Base-by-base conservation (phyloP, 30 jellyfish, hydroid and myxozoan genomes). In the Nemopilema nomurai region DNA sequence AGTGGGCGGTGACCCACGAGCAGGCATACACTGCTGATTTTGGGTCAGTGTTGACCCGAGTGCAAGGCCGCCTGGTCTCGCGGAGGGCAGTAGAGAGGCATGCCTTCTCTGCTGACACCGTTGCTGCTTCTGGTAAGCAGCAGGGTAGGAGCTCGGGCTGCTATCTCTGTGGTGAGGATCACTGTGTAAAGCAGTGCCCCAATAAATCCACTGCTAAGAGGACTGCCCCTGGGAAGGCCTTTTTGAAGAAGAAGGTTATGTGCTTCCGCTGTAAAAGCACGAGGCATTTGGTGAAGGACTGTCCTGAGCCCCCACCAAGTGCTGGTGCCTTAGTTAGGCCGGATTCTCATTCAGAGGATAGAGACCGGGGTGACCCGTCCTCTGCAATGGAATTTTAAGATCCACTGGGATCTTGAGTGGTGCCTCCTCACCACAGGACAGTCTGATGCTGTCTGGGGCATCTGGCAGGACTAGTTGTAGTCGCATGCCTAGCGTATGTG, bases 1-100 rank as follows among this genome's bases (percentile, higher is more conserved):
- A 67, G 77, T 67, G 77, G 77, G 77, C 77, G 77, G 77, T 67
- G 77, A 26, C 77, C 24, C 77, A 67, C n/a, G n/a, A n/a, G n/a
- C n/a, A n/a, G n/a, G n/a, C n/a, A n/a, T n/a, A n/a, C 67, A 51
- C 67, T 51, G 67, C 67, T 9, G 67, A 51, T 16, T 51, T 51
- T 51, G 67, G 67, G 67, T 51, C 67, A 51, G 67, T 51, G 67
- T 20, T 67, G 77, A 67, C 77, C 77, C 77, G 77, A 67, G 77
- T 67, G 77, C 77, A 25, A 67, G 77, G 22, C 24, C 77, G 77
- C 22, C 27, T 67, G 32, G 77, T 22, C 77, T 67, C 77, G 32
- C 77, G 77, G 77, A 67, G 77, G 77, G 25, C 16, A 67, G 77
- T 67, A 67, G 77, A 51, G 77, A 25, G 77, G 25, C 77, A 25